Conservation (phyloP, 2,113 vertebrate species). For the Tachysurus vachellii region DNA sequence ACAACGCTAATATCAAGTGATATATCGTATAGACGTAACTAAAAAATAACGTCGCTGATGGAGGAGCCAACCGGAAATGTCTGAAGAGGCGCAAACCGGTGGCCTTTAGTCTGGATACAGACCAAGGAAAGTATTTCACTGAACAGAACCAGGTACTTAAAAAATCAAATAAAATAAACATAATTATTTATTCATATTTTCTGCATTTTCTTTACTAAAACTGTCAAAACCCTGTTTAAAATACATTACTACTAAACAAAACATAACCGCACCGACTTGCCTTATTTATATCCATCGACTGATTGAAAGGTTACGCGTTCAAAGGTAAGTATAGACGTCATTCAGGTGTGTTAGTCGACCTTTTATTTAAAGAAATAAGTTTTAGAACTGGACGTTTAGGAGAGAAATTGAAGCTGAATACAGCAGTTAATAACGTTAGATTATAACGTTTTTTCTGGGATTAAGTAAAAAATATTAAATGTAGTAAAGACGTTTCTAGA, state of each 20-base stretch:
- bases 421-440: background rate
- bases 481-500: slow-evolving; percentile 11
- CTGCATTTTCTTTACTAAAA: background rate
- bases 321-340: background rate
- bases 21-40: background rate
- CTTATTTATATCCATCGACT: background rate
- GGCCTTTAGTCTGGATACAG: background rate
- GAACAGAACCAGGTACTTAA: background rate
- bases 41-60: background rate
- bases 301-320: background rate
- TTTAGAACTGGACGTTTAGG: background rate
- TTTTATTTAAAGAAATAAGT: background rate
- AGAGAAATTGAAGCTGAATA: background rate
- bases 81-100: background rate
- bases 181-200: too few species aligned
- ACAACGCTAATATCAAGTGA: background rate
- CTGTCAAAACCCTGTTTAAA: too few species aligned
- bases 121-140: background rate
- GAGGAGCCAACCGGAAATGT: background rate
- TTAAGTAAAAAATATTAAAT: too few species aligned
- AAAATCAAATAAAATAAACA: background rate
- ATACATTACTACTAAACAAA: too few species aligned
- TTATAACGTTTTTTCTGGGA: background rate
- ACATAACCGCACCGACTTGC: background rate
- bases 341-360: background rate